Conservation (phyloP, 2,797 vertebrate genomes). For the Staurois parvus region DNA sequence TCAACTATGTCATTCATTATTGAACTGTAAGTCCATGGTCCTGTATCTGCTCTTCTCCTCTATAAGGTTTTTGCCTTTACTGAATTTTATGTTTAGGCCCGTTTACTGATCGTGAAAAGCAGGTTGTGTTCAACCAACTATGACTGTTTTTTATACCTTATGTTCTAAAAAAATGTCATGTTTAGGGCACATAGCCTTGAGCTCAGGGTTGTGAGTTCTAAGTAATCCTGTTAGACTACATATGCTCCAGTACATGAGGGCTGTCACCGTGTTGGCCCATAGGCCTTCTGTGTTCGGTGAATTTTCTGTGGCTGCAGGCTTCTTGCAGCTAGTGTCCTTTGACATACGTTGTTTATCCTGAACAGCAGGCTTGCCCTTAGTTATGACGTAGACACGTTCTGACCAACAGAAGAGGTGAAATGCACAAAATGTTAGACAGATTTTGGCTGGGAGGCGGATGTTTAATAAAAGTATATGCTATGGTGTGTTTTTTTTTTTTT, state of each 20-base stretch:
- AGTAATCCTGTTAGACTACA: background rate
- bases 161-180: too few relatives aligned
- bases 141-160: too few relatives aligned
- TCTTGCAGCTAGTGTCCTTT: background rate
- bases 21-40: too few relatives aligned
- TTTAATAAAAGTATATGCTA: too few relatives aligned
- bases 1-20: too few relatives aligned
- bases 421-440: background rate
- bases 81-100: too few relatives aligned
- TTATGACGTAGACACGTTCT: background rate
- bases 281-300: background rate
- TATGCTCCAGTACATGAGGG: conserved; percentile 2
- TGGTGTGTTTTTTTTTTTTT: too few relatives aligned
- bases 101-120: too few relatives aligned
- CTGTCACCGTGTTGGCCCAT: background rate
- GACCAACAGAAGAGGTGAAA: background rate
- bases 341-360: background rate
- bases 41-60: too few relatives aligned
- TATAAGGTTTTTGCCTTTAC: too few relatives aligned
- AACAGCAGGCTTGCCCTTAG: background rate
- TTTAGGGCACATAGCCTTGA: background rate
- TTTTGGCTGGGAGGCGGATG: too few relatives aligned
- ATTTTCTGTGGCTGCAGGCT: background rate
- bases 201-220: background rate
- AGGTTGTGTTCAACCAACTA: too few relatives aligned